Base-by-base conservation (phyloP, 2,797 vertebrate species). In the Eulemur mongoz region DNA sequence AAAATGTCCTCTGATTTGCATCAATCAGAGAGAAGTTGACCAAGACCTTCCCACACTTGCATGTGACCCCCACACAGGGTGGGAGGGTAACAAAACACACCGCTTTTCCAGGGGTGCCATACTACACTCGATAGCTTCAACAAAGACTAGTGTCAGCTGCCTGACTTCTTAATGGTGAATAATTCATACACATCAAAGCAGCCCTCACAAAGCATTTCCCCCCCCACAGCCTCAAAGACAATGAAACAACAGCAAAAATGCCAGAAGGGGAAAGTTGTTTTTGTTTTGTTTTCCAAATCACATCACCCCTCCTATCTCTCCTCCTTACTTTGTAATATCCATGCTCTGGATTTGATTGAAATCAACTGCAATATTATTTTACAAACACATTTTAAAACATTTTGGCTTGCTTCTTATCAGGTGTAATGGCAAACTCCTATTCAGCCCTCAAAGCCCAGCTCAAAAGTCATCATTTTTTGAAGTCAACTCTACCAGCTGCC, bases 141-240 rank as follows among this genome's bases (percentile, higher is more conserved):
- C 90, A 96, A 97, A 96, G 84, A 91, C 81, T 79, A 27, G 52
- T 93, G 83, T 96, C 93, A 93, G 93, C 90, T 32, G 69, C 91
- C 84, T 91, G 75, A 81, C 86, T 96, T 94, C 90, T 92, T 96
- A 93, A 97, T 95, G 91, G 93, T 96, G 87, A 97, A 97, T 97
- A 96, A 98, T 98, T 98, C 90, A 98, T 93, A 63, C 52, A 94
- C 75, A 96, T 97, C 95, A 97, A 96, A 98, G 97, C 50, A 4
- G 90, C 52, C 73, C 43, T 97, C 84, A 88, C 35, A 54, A 70
- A 81, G 27, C 92, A 75, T 69, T 2, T 2, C 94, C 79, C 92
- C 76, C 50, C 95, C 95, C 69, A 4, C 9, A 61, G 73, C 69
- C 95, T 96, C 69, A 96, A 98, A 97, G 89, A 96, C 89, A 95